A percentile compares a stretch with the other conserved stretches of the same genome.
These are phyloP conservation scores for Acholoe squamosa DNA, from an alignment of 2,888 invertebrate species.

Conservation along the genomic window DNA sequence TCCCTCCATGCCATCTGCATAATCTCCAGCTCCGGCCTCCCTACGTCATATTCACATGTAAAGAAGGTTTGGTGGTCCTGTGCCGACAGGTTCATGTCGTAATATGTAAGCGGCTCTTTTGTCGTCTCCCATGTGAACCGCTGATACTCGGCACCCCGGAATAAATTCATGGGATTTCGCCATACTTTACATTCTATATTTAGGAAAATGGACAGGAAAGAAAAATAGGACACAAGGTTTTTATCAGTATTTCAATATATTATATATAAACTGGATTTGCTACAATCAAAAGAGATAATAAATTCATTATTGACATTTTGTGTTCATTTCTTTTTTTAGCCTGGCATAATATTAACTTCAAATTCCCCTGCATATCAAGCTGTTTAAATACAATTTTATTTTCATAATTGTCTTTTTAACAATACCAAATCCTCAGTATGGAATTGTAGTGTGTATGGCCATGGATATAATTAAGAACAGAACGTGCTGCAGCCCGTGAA, in stretches of 20 bases:
- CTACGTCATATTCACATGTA: slow-evolving; percentile 94
- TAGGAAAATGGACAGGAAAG: slow-evolving; percentile 70
- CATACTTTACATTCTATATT: slow-evolving; percentile 94
- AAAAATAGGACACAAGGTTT: neutral
- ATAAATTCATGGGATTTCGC: slow-evolving; percentile 97
- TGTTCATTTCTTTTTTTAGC: no score
- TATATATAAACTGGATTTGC: no score
- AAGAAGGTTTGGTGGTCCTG: slow-evolving; percentile 99
- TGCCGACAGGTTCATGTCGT: slow-evolving; percentile 99
- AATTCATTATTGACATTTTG: no score
- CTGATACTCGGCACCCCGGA: slow-evolving; percentile 97
- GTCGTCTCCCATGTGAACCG: slow-evolving; percentile 95
- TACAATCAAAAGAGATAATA: no score
- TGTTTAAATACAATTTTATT: no score
- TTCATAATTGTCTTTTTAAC: no score
- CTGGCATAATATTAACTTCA: no score
- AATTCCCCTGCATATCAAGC: no score
- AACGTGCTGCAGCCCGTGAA: no score
- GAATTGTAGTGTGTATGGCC: no score
- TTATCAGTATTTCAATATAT: neutral
- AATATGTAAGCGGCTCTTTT: slow-evolving; percentile 97
- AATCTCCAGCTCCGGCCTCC: slow-evolving; percentile 94
- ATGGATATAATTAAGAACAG: no score
- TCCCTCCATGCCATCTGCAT: slow-evolving; percentile 99
- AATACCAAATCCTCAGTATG: no score